Evolutionary conservation across 2,888 invertebrate genomes (phyloP), one percentile per base, ranked within the genome.

Genomic region (Agrochola macilenta): DNA sequence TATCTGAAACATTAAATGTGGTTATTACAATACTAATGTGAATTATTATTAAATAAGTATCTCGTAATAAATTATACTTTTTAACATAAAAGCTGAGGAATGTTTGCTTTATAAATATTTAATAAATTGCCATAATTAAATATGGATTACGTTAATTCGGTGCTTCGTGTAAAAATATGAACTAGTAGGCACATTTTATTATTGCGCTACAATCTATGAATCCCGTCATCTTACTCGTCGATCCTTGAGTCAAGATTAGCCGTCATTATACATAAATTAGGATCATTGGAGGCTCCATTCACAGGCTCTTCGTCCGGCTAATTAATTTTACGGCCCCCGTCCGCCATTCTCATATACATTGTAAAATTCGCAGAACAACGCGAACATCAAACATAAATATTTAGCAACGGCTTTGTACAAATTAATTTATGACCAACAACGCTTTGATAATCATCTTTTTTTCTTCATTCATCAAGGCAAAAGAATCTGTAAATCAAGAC

Each of bases 281-380:
- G 74, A 77, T 81, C 60, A 75, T 81, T 79, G 52, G 79, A 82
- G 79, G 81, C 76, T 89, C 74, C 81, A 87, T 90, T 90, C 88
- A 82, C 79, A 82, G 82, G 89, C 88, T 90, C 89, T 91, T 84
- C 85, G 86, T 80, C 75, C 82, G 46, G 83, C 90, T 93, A 93
- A 94, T 93, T 93, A 90, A 86, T 92, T 93, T 93, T 92, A 93
- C 88, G 86, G 86, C 86, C 81, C 84, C 80, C 79, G 82, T 84
- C 83, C 57, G 64, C 76, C 78, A 79, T 89, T 85, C 78, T n/a
- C 81, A 60, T 69, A 69, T 75, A 78, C 78, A 78, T 83, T 69
- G 74, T 81, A 81, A 84, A 87, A 89, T 90, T 91, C 88, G 88
- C 89, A 84, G 89, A 85, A 87, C 84, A 86, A 72, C 76, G 85